Percentiles rank a stretch among this genome's conserved stretches.
phyloP scores from a whole-genome alignment of 2,888 invertebrate species.

The Eristalis intricaria region DNA sequence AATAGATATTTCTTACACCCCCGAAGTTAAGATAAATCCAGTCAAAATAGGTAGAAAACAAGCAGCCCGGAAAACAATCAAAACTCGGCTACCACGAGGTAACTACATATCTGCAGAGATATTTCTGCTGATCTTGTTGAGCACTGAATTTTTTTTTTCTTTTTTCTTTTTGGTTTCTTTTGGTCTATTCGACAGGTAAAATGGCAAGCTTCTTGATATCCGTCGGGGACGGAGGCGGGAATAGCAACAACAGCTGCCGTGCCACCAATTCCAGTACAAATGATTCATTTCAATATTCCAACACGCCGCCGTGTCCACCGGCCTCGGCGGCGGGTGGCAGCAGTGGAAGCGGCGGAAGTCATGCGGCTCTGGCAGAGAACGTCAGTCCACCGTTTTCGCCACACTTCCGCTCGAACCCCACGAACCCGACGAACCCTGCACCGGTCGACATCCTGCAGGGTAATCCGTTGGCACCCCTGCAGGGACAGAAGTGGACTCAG shows the following conservation, averaged over 20 bases:
- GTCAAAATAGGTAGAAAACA: slow-evolving; percentile 70
- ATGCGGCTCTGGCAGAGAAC: slow-evolving; percentile 3
- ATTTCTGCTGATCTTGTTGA: not conserved
- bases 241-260: slow-evolving; percentile 48
- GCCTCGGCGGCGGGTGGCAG: not conserved
- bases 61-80: slow-evolving; percentile 58
- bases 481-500: slow-evolving; percentile 78
- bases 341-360: not conserved
- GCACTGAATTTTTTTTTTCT: not conserved
- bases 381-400: slow-evolving; percentile 14
- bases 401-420: slow-evolving; percentile 27
- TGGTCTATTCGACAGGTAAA: slow-evolving; percentile 36
- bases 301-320: slow-evolving; percentile 14
- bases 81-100: slow-evolving; percentile 60
- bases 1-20: slow-evolving; percentile 37
- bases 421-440: not conserved
- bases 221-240: slow-evolving; percentile 35
- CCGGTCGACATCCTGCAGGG: slow-evolving; percentile 12
- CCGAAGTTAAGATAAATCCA: slow-evolving; percentile 21
- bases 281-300: slow-evolving; percentile 54
- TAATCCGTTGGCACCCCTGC: slow-evolving; percentile 65
- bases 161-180: not conserved
- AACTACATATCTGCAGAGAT: not conserved
- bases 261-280: slow-evolving; percentile 43
- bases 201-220: slow-evolving; percentile 66